Conservation (phyloP, 2,888 invertebrate species). For the Escarpia spicata region DNA sequence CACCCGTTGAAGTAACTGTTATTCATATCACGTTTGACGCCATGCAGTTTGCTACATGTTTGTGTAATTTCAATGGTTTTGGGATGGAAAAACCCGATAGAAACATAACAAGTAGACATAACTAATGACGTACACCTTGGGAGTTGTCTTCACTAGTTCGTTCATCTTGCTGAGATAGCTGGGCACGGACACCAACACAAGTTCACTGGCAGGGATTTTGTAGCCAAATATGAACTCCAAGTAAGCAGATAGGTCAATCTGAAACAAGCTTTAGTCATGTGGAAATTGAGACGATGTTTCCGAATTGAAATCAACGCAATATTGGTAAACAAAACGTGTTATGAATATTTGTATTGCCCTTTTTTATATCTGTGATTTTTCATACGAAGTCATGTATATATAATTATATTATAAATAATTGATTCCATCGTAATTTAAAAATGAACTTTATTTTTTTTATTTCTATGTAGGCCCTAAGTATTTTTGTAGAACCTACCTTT, state of each 20-base stretch:
- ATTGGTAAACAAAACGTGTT: background rate
- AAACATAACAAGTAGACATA: background rate
- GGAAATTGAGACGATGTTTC: background rate
- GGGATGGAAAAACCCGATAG: too few species aligned
- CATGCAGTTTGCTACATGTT: too few species aligned
- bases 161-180: slow-evolving; percentile 49
- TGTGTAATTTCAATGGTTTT: too few species aligned
- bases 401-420: too few species aligned
- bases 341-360: background rate
- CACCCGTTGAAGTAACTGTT: too few species aligned
- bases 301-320: background rate
- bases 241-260: slow-evolving; percentile 42
- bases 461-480: too few species aligned
- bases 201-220: slow-evolving; percentile 39
- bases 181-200: slow-evolving; percentile 46
- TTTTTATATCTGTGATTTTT: too few species aligned
- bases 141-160: slow-evolving; percentile 41
- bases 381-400: too few species aligned
- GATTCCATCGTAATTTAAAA: too few species aligned
- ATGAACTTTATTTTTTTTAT: too few species aligned
- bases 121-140: slow-evolving; percentile 8
- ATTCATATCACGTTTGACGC: too few species aligned
- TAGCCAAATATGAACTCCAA: slow-evolving; percentile 40
- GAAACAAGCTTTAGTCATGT: slow-evolving; percentile 23
- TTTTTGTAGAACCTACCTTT: too few species aligned